Conservation (phyloP, 2,888 invertebrate genomes). For the Pollenia angustigena region DNA sequence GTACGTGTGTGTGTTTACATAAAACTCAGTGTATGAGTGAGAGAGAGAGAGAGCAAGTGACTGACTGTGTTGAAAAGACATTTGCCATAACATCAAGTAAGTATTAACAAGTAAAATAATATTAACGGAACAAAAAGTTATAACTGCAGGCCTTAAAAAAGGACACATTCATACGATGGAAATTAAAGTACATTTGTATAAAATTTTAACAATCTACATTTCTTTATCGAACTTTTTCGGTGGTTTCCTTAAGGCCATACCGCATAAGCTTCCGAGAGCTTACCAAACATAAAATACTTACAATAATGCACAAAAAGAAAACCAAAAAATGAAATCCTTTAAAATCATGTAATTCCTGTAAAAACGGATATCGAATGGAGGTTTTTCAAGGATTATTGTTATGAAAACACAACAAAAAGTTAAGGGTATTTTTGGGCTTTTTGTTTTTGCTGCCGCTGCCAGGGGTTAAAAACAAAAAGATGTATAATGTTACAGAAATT, state of each 20-base stretch:
- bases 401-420: constrained; percentile 8
- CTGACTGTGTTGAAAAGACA: neutral
- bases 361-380: constrained; percentile 63
- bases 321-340: constrained; percentile 40
- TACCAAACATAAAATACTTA: constrained; percentile 63
- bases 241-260: constrained; percentile 63
- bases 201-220: constrained; percentile 3
- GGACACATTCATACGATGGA: neutral
- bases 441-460: neutral
- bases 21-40: neutral
- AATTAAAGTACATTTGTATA: neutral
- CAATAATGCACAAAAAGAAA: constrained; percentile 7
- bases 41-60: no score
- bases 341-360: constrained; percentile 50
- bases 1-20: neutral
- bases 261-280: constrained; percentile 68
- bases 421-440: constrained; percentile 39
- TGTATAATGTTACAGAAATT: constrained; percentile 13
- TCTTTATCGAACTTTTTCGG: constrained; percentile 28
- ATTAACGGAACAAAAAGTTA: constrained; percentile 47
- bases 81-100: constrained; percentile 32
- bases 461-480: constrained; percentile 16
- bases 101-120: neutral
- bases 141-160: constrained; percentile 17
- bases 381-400: constrained; percentile 57